phyloP scores from a whole-genome alignment of 2,797 vertebrate species.

The Karalla daura region DNA sequence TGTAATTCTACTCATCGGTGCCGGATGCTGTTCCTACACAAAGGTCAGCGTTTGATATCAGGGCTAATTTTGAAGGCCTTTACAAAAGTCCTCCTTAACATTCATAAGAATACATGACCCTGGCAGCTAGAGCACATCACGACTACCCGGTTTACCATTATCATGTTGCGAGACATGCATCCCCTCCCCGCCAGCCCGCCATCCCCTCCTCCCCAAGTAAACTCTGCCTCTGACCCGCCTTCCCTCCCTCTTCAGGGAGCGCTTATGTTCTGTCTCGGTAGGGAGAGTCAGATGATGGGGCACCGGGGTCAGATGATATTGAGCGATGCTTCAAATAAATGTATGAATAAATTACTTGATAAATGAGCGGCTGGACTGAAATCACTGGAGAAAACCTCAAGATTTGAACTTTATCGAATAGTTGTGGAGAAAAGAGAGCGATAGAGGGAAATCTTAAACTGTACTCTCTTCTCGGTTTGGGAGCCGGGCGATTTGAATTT shows the following conservation, averaged over 20 bases:
- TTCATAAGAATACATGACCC: slow-evolving; percentile 80
- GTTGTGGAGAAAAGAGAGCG: slow-evolving; percentile 27
- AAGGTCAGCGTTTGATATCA: slow-evolving; percentile 78
- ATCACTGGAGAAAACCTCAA: slow-evolving; percentile 65
- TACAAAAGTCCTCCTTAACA: slow-evolving; percentile 76
- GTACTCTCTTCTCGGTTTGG: slow-evolving; percentile 42
- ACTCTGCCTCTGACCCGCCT: slow-evolving; percentile 80
- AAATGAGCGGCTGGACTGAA: slow-evolving; percentile 69
- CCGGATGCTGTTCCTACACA: slow-evolving; percentile 49
- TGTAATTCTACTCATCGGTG: slow-evolving; percentile 64
- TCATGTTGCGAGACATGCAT: slow-evolving; percentile 59
- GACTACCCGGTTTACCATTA: slow-evolving; percentile 74
- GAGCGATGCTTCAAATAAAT: slow-evolving; percentile 78
- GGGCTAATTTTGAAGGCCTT: slow-evolving; percentile 78
- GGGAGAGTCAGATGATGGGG: slow-evolving; percentile 70
- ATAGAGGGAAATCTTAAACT: slow-evolving; percentile 11
- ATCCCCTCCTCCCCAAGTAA: slow-evolving; percentile 59
- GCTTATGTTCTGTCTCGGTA: slow-evolving; percentile 67
- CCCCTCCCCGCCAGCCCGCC: not conserved
- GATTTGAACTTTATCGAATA: slow-evolving; percentile 62
- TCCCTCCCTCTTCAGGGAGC: slow-evolving; percentile 71
- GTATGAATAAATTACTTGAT: slow-evolving; percentile 76
- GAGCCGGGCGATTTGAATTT: slow-evolving; percentile 36
- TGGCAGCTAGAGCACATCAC: slow-evolving; percentile 68
- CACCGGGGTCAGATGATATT: slow-evolving; percentile 78